Base-by-base conservation (phyloP, 2,797 vertebrate genomes). In the Cephalopachus bancanus region DNA sequence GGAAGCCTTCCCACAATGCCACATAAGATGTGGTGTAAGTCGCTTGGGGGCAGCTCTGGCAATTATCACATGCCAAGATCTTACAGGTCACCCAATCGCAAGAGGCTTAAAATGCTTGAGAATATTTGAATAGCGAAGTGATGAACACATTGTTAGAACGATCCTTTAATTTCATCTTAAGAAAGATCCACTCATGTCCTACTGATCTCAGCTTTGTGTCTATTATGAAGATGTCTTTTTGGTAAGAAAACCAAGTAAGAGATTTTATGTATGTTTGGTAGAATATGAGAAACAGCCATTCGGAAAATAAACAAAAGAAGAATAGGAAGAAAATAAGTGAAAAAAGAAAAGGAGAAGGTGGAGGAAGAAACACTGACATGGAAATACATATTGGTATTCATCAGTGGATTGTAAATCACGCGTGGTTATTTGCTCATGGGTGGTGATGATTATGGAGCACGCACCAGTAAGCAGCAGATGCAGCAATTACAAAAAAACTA, bases 1-100 rank as follows among this genome's bases (percentile, higher is more conserved):
- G 98, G 98, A 98, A 98, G 96, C 93, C 97, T 98, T 97, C 96
- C 97, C 97, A 93, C 98, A 98, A 97, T 98, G 98, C 97, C 97
- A 98, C 94, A 80, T 97, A 96, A 98, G 98, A 96, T 98, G 97
- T 95, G 97, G 97, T 93, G 92, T 98, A 97, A 98, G 96, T 93
- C 95, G 97, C 95, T 98, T 97, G 96, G 93, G 72, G 97, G 95
- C 95, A 93, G 94, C 94, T 96, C 83, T 96, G 96, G 95, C 97
- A 97, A 97, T 98, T 98, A 98, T 98, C 98, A 98, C 96, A 96
- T 97, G 96, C 97, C 75, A 60, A 91, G 57, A 95, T 97, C 94
- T 97, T 95, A 95, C 62, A 96, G 97, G 93, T 95, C 85, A 97
- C 85, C 0, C 44, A 97, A 97, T 92, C 26, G 91, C 93, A 95